Base-by-base conservation (phyloP, 1,140 invertebrate genomes). In the Stegodyphus dumicola region DNA sequence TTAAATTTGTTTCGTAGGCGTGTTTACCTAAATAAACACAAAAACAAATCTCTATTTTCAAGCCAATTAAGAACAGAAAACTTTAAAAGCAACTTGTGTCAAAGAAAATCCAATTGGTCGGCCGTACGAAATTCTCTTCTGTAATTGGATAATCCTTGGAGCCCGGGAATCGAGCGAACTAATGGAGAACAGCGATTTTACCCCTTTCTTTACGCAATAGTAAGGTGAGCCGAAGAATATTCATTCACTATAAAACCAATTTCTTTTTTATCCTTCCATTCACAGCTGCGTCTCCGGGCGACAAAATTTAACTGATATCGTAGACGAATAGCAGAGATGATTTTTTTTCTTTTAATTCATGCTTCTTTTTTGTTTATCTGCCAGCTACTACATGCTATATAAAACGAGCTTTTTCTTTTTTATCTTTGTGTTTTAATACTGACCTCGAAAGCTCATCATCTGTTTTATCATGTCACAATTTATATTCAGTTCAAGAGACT, bases 291-390 rank as follows among this genome's bases (percentile, higher is more conserved):
- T 48, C 6, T 6, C 18, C 49, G 52, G 73, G 80, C 79, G 60
- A 83, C 80, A 83, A 83, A 83, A 76, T 85, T 76, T 54, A 77
- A 56, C 53, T 85, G 81, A 85, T 85, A 85, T 76, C 65, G 48
- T 53, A 69, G 52, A 77, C 64, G 17, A 52, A 48, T 54, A 49
- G 33, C 15, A 17, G 17, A 17, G 11, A n/a, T 7, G 9, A 13
- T 85, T 64, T 52, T 67, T 84, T 76, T 75, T 75, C 48, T 75
- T 33, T 56, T n/a, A 5, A 11, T 60, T 60, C 15, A 15, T 60
- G 15, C 15, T 10, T 73, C n/a, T 74, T 83, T 83, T 83, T 77
- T 6, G 48, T n/a, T 77, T 17, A n/a, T 17, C 33, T 66, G 17
- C 18, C 6, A 70, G 66, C 52, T 70, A 73, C 67, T 60, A 65